phyloP scores from a whole-genome alignment of 2,888 invertebrate genomes.

The Timema podura region DNA sequence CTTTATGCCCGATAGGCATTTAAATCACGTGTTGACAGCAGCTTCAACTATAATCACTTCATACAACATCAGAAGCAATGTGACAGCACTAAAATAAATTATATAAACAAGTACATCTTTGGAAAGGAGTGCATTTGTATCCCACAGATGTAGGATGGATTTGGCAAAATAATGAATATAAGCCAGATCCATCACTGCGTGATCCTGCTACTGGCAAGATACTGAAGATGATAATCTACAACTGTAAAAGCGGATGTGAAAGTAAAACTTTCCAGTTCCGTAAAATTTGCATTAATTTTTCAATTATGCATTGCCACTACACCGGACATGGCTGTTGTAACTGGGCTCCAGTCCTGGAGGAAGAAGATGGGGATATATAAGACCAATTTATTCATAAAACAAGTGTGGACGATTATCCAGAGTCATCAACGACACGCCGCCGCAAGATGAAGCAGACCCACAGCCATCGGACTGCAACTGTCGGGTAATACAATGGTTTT shows the following conservation, averaged over 20 bases:
- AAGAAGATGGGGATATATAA: too few relatives aligned
- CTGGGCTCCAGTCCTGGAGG: too few relatives aligned
- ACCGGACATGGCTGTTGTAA: not conserved
- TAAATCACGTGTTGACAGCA: not conserved
- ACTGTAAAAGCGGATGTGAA: not conserved
- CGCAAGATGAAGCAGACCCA: too few relatives aligned
- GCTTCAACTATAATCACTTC: not conserved
- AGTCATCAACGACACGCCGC: too few relatives aligned
- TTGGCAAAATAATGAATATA: not conserved
- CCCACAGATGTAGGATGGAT: constrained; percentile 2
- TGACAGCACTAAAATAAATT: not conserved
- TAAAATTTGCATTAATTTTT: not conserved
- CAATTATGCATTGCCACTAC: not conserved
- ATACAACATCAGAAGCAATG: not conserved
- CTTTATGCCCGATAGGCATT: not conserved
- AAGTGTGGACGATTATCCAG: too few relatives aligned
- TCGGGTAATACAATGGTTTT: too few relatives aligned
- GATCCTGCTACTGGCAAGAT: not conserved
- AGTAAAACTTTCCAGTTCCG: not conserved
- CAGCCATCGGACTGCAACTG: too few relatives aligned
- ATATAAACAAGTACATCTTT: not conserved
- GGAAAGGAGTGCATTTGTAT: not conserved
- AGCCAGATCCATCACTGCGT: not conserved
- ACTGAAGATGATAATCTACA: not conserved
- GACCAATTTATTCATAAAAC: too few relatives aligned